Evolutionary conservation across 2,888 invertebrate species (phyloP).

Genomic region (Bedellia somnulentella): DNA sequence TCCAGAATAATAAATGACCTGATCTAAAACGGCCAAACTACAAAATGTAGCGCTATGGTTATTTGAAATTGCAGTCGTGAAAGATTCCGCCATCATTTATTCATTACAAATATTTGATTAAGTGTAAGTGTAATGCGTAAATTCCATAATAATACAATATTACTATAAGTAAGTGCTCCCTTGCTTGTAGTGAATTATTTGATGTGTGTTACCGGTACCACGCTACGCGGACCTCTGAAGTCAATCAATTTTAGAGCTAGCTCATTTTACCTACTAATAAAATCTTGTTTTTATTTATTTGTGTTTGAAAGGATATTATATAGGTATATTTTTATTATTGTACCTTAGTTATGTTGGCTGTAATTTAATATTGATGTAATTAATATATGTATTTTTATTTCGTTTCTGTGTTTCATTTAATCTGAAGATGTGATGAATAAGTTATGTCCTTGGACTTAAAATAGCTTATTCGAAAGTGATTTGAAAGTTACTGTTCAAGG

Average conservation of each 20-base stretch:
- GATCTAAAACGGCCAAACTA: too few species aligned
- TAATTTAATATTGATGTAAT: conserved; percentile 62
- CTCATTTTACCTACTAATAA: conserved; percentile 30
- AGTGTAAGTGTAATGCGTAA: conserved; percentile 28
- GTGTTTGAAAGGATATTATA: conserved; percentile 56
- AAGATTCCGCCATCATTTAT: conserved; percentile 29
- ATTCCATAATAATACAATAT: conserved; percentile 50
- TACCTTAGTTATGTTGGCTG: conserved; percentile 61
- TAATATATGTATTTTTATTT: conserved; percentile 65
- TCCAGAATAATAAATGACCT: too few species aligned
- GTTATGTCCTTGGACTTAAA: too few species aligned
- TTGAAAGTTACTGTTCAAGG: too few species aligned
- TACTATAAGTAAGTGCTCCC: conserved; percentile 47
- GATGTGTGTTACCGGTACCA: conserved; percentile 48
- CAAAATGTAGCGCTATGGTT: too few species aligned
- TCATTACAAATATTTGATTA: conserved; percentile 43
- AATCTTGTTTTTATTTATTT: conserved; percentile 48
- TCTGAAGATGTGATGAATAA: too few species aligned
- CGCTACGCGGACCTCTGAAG: conserved; percentile 44
- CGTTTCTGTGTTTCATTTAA: conserved; percentile 31
- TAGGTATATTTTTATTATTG: conserved; percentile 61
- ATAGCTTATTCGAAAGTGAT: too few species aligned
- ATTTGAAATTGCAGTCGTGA: too few species aligned
- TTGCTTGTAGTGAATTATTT: conserved; percentile 55
- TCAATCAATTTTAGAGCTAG: conserved; percentile 54